Base-by-base conservation (phyloP, 2,797 vertebrate species). In the Paratrypauchen microcephalus region DNA sequence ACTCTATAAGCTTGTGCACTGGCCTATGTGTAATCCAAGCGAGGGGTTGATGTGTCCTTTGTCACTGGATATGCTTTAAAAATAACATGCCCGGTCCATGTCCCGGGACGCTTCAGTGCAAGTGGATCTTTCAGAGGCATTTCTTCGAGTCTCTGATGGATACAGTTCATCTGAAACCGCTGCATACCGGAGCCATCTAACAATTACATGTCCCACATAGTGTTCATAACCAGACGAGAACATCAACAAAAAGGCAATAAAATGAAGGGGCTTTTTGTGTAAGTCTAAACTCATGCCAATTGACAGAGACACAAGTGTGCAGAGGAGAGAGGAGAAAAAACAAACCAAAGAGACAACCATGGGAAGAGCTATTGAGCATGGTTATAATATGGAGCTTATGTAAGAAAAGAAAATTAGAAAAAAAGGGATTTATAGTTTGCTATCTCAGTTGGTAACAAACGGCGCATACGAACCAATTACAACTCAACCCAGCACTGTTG, bases 51-150 rank as follows among this genome's bases (percentile, higher is more conserved):
- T 93, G 93, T 95, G 92, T 93, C 90, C 94, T 93, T 93, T 94
- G 93, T 92, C 93, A 95, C 93, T 85, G 92, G 93, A 94, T 93
- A 95, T 70, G 81, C 79, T 94, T 95, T 93, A 96, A 96, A 97
- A 97, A 97, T 97, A 98, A 95, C 95, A 89, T 86, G 45, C 77
- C 83, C 83, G 74, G 84, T 91, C 83, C 78, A 87, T 86, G 88
- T 89, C 76, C 87, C 84, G 88, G 79, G 89, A 88, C 84, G 88
- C 87, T 91, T 88, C 78, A 86, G 87, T 88, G 90, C 87, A 88
- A 91, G 90, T 88, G 81, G 88, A 93, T 91, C 83, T 89, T 91
- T 89, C 85, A 84, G 87, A 87, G 83, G 78, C 81, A 87, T 91
- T 89, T 90, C 86, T 81, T 70, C 8, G 68, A 82, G 87, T 83